phyloP scores from a whole-genome alignment of 2,888 invertebrate genomes.

The Drosophila mercatorum region DNA sequence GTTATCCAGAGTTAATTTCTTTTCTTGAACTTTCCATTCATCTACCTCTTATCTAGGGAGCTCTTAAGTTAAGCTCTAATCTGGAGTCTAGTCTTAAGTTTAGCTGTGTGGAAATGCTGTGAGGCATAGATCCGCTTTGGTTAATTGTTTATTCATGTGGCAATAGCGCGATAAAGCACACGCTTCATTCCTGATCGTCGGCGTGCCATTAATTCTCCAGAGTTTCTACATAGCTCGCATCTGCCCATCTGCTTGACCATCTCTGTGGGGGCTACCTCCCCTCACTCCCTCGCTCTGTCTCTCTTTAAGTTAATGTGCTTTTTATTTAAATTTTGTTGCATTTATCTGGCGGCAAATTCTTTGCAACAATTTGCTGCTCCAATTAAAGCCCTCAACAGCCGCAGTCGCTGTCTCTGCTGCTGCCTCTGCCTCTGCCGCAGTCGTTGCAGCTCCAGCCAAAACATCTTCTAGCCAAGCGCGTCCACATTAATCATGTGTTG shows the following conservation, averaged over 20 bases:
- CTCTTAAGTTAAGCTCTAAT: not conserved
- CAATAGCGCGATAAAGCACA: conserved; percentile 19
- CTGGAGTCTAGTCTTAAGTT: not conserved
- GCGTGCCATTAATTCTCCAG: conserved; percentile 58
- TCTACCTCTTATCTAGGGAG: too few relatives aligned
- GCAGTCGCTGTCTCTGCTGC: not conserved
- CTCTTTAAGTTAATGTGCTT: conserved; percentile 41
- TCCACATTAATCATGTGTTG: conserved; percentile 69
- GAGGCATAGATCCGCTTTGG: conserved; percentile 25
- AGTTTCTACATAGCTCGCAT: conserved; percentile 54
- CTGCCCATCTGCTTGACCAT: conserved; percentile 71
- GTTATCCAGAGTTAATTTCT: not conserved
- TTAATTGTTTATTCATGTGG: conserved; percentile 45
- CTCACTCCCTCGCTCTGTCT: not conserved
- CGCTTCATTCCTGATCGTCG: conserved; percentile 18
- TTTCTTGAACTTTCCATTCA: too few relatives aligned
- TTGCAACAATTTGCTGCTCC: conserved; percentile 79
- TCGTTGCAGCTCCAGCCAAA: not conserved
- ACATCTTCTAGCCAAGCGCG: conserved; percentile 55
- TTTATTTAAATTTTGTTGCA: conserved; percentile 62
- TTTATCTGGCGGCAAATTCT: conserved; percentile 67
- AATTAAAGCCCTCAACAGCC: conserved; percentile 55
- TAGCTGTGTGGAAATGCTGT: not conserved
- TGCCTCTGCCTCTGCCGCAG: not conserved
- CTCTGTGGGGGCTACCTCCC: conserved; percentile 10